A percentile compares a stretch with the other conserved stretches of the same genome.
These are phyloP conservation scores for Platyura marginata DNA, from an alignment of 1,140 invertebrate genomes.

Conservation along the genomic window DNA sequence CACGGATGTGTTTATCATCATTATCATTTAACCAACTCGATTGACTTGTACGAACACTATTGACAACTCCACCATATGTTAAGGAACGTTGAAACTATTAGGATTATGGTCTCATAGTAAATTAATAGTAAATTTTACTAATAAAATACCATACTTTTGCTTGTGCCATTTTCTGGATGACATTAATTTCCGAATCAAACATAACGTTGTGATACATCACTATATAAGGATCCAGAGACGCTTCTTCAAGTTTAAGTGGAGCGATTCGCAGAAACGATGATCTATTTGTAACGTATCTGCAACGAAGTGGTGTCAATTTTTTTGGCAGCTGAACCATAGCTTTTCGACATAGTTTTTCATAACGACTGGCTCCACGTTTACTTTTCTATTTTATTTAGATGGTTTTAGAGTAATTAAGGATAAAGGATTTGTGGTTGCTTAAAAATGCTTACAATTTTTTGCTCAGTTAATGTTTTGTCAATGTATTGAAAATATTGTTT, in stretches of 20 bases:
- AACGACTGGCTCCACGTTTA: constrained; percentile 90
- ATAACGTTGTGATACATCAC: constrained; percentile 81
- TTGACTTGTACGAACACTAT: constrained; percentile 46
- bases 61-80: constrained; percentile 71
- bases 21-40: background rate
- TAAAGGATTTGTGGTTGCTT: too few relatives aligned
- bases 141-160: background rate
- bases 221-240: constrained; percentile 67
- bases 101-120: too few relatives aligned
- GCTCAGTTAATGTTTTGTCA: too few relatives aligned
- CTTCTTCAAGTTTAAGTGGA: constrained; percentile 83
- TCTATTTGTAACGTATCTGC: background rate
- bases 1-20: background rate
- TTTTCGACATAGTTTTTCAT: constrained; percentile 82
- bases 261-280: constrained; percentile 52
- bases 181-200: constrained; percentile 64
- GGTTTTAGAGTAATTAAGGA: too few relatives aligned
- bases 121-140: too few relatives aligned
- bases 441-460: too few relatives aligned
- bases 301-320: constrained; percentile 11
- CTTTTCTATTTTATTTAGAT: too few relatives aligned
- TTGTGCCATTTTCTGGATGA: background rate
- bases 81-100: too few relatives aligned
- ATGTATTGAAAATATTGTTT: too few relatives aligned
- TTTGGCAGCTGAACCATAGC: constrained; percentile 45